Evolutionary conservation across 2,113 vertebrate species (phyloP).

Genomic region (Rhinoptilus africanus): DNA sequence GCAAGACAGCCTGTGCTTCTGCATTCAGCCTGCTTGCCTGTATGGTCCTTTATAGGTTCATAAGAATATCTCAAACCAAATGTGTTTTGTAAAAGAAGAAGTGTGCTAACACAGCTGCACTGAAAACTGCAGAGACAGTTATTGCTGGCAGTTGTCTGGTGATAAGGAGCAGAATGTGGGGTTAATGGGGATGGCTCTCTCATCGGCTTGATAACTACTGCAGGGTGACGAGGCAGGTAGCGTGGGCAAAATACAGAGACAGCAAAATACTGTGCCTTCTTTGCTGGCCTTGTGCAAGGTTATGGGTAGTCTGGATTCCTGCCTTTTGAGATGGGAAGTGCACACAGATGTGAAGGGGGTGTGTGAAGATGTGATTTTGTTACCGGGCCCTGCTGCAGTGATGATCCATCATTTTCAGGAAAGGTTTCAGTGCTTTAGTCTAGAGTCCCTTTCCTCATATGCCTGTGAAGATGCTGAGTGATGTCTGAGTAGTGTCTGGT

Average conservation of each 20-base stretch:
- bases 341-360: neutral
- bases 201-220: neutral
- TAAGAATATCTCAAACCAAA: neutral
- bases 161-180: neutral
- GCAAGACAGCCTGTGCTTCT: neutral
- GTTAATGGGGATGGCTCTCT: neutral
- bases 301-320: neutral
- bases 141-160: neutral
- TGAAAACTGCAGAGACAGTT: neutral
- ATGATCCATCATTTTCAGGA: neutral
- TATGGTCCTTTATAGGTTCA: neutral
- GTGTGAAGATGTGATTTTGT: neutral
- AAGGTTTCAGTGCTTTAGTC: neutral
- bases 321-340: accelerated
- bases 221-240: neutral
- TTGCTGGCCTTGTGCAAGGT: neutral
- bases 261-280: neutral
- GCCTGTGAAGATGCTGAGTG: neutral
- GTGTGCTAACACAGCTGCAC: neutral
- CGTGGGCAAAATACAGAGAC: neutral
- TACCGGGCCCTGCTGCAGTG: neutral
- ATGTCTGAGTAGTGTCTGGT: neutral
- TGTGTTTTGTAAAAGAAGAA: neutral
- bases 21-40: neutral
- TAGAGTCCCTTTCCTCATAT: neutral